Evolutionary conservation across 2,888 invertebrate genomes (phyloP).

Genomic region (Rambutsinella grinnellia): DNA sequence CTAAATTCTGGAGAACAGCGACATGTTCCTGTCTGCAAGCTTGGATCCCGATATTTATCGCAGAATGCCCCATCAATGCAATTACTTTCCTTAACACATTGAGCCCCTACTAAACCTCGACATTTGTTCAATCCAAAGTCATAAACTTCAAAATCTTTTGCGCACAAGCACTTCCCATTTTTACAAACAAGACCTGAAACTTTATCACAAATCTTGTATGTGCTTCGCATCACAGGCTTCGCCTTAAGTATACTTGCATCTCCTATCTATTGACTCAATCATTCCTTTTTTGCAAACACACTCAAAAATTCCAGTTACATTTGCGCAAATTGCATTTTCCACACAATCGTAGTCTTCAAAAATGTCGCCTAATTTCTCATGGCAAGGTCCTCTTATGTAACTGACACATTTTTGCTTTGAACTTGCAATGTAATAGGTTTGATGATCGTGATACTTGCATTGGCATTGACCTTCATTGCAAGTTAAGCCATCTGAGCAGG

Average conservation of each 20-base stretch:
- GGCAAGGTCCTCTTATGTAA: constrained; percentile 24
- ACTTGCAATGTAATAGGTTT: not conserved
- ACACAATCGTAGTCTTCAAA: not conserved
- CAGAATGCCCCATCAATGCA: constrained; percentile 28
- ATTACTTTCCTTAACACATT: not conserved
- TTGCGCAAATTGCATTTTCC: not conserved
- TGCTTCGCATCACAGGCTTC: no score
- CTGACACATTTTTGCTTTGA: constrained; percentile 10
- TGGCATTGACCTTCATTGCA: constrained; percentile 23
- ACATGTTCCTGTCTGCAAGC: constrained; percentile 4
- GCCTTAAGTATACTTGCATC: constrained; percentile 15
- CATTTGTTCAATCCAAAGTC: constrained; percentile 6
- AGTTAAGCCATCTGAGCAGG: constrained; percentile 21
- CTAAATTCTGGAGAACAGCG: not conserved
- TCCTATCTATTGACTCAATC: constrained; percentile 8
- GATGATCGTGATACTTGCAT: constrained; percentile 29
- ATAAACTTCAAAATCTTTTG: constrained; percentile 26
- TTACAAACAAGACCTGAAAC: constrained; percentile 18
- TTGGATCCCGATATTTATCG: not conserved
- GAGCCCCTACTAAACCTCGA: constrained; percentile 21
- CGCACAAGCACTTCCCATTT: constrained; percentile 31
- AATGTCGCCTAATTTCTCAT: not conserved
- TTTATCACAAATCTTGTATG: constrained; percentile 11
- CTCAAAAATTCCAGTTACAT: constrained; percentile 7
- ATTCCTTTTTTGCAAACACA: constrained; percentile 29